Percentiles rank a stretch among this genome's conserved stretches.
These are phyloP conservation scores for Sebastes kiyomatsui DNA, from an alignment of 2,797 vertebrate genomes.

Conservation along the genomic window DNA sequence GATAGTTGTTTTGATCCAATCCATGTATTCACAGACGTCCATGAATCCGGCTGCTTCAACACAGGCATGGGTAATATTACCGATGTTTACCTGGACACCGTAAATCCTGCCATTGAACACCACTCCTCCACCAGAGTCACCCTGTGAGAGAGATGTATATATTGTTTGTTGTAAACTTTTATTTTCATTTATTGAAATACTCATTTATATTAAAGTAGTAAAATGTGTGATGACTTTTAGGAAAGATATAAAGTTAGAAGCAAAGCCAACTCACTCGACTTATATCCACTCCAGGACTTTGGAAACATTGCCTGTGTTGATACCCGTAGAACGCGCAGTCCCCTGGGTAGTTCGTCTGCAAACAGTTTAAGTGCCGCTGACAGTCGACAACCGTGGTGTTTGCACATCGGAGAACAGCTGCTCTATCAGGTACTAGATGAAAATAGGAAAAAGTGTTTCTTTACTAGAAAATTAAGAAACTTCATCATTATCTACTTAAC, in stretches of 20 bases:
- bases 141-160: not conserved
- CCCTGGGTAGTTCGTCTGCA: no score
- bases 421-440: fast-evolving
- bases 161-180: not conserved
- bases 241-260: not conserved
- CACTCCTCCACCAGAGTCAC: slow-evolving; percentile 5
- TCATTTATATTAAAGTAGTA: not conserved
- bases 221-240: not conserved
- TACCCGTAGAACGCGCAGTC: no score
- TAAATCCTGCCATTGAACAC: fast-evolving
- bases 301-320: fast-evolving
- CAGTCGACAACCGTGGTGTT: fast-evolving
- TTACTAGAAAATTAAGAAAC: not conserved
- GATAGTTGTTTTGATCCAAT: not conserved
- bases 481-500: not conserved
- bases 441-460: not conserved
- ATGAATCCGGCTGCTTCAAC: fast-evolving
- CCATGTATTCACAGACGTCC: not conserved
- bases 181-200: not conserved
- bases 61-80: no score
- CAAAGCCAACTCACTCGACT: not conserved
- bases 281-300: fast-evolving
- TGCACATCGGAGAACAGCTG: fast-evolving
- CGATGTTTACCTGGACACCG: not conserved
- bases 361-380: fast-evolving